These are phyloP conservation scores for Caradrina clavipalpis DNA, from an alignment of 2,888 invertebrate genomes.

Conservation along the genomic window DNA sequence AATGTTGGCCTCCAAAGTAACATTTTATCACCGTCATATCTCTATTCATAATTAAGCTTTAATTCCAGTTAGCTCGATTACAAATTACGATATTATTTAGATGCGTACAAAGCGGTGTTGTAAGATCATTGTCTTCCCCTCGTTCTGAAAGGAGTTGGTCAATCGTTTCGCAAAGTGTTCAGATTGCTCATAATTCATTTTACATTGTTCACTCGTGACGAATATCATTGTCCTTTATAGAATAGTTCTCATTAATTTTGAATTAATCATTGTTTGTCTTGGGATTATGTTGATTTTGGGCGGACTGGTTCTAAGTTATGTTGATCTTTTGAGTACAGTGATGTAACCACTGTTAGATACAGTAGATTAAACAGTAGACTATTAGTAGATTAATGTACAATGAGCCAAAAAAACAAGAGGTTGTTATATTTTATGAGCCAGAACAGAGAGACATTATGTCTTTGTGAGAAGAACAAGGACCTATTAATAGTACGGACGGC, in stretches of 20 bases:
- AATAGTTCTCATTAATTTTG: conserved; percentile 64
- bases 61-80: conserved; percentile 45
- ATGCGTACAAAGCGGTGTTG: conserved; percentile 49
- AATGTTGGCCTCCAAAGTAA: conserved; percentile 30
- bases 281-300: conserved; percentile 43
- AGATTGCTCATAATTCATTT: conserved; percentile 59
- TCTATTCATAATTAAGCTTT: conserved; percentile 42
- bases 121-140: conserved; percentile 63
- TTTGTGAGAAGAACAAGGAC: conserved; percentile 24
- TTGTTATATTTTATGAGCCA: conserved; percentile 54
- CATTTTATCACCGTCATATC: conserved; percentile 40
- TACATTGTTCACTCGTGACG: conserved; percentile 67
- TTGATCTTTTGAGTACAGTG: conserved; percentile 26
- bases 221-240: conserved; percentile 60
- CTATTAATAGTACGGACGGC: conserved; percentile 17
- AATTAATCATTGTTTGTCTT: conserved; percentile 58
- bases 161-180: conserved; percentile 69
- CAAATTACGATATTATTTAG: conserved; percentile 54
- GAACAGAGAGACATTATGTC: conserved; percentile 49
- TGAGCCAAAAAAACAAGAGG: conserved; percentile 50
- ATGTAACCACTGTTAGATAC: conserved; percentile 45
- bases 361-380: conserved; percentile 22
- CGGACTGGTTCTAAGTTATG: conserved; percentile 18
- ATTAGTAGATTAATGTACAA: conserved; percentile 31
- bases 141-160: conserved; percentile 65